A percentile compares a stretch with the other conserved stretches of the same genome.
phyloP scores from a whole-genome alignment of 2,113 vertebrate genomes.

The Todiramphus saurophagus region DNA sequence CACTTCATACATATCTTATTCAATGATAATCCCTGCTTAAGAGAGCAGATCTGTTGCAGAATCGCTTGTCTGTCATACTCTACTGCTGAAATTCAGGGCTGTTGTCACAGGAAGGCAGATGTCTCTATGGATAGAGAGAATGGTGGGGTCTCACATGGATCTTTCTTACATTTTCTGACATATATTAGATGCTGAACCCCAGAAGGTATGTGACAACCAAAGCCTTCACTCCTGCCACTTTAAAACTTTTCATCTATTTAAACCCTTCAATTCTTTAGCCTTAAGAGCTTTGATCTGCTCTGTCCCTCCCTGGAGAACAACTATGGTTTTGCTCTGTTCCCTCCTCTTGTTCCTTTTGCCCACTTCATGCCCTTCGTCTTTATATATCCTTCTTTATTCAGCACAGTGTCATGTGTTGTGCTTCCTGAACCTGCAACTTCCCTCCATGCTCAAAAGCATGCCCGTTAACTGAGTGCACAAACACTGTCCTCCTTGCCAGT shows the following conservation, averaged over 20 bases:
- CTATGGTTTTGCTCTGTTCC: not conserved
- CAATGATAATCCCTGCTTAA: not conserved
- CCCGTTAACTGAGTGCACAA: not conserved
- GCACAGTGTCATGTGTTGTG: not conserved
- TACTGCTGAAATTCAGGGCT: not conserved
- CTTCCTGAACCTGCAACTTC: not conserved
- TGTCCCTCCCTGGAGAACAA: not conserved
- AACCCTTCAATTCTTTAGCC: not conserved
- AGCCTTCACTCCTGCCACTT: not conserved
- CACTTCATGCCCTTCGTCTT: not conserved
- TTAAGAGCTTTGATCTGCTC: not conserved
- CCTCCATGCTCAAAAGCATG: rapidly evolving
- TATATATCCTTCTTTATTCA: not conserved
- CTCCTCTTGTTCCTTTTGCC: not conserved
- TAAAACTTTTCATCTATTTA: not conserved
- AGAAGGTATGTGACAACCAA: not conserved
- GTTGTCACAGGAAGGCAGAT: not conserved
- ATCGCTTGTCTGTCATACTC: not conserved
- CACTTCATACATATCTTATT: not conserved
- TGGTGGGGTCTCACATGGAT: not conserved
- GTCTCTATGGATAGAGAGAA: not conserved
- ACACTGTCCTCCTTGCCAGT: not conserved
- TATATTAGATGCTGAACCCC: not conserved
- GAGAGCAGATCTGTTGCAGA: not conserved
- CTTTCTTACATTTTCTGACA: not conserved